Evolutionary conservation across 2,888 invertebrate genomes (phyloP), one percentile per base, ranked within the genome.

Genomic region (Fragum whitleyi): DNA sequence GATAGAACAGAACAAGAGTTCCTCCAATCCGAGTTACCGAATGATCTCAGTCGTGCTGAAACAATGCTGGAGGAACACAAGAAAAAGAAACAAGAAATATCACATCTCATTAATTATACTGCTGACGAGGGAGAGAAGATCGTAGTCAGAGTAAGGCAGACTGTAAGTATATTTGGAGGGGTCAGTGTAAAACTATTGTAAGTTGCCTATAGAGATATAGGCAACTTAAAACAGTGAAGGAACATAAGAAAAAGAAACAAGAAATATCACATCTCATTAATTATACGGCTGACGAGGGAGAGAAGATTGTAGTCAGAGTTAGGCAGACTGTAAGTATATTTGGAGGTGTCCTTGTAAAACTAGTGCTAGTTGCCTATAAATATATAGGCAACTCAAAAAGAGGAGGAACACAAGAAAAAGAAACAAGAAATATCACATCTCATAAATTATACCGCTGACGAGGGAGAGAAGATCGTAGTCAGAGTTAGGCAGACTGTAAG

Each of bases 101-200:
- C 95, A 89, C 96, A 96, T 92, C 95, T 96, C 90, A 95, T 97
- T 91, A 95, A 95, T 92, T 95, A 95, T 90, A 95, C 96, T 51
- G 95, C 95, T 90, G 95, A 95, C 84, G 96, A 96, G 93, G 96
- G 96, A 88, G 96, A 96, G 88, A 95, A 96, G 91, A 95, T 96
- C 81, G 95, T 96, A 69, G 94, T 95, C 86, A 95, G 96, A 93
- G 96, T 97, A 79, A 95, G 95, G 82, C 95, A 95, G 90, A 96
- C 96, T 94, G 95, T 95, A 87, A 82, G 89, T 82, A 28, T 36
- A 36, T n/a, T n/a, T n/a, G n/a, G n/a, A n/a, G n/a, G n/a, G n/a
- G n/a, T n/a, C n/a, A n/a, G n/a, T n/a, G n/a, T n/a, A n/a, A n/a
- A n/a, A n/a, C n/a, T n/a, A n/a, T n/a, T n/a, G n/a, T n/a, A n/a